Conservation (phyloP, 2,888 invertebrate genomes). For the Anaspis maculata region DNA sequence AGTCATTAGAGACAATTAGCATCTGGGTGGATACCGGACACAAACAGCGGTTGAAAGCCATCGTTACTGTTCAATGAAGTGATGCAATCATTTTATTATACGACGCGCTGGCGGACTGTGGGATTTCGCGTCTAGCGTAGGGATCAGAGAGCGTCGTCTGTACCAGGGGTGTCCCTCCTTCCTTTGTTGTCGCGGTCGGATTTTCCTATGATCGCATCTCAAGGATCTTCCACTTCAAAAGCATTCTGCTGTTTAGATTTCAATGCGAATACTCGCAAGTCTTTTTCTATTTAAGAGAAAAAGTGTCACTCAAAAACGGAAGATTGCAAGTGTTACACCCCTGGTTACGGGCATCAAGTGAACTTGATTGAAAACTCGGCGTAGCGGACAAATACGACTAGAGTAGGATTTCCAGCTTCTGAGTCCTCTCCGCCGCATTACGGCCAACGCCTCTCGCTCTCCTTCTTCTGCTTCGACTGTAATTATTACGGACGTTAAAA, state of each 20-base stretch:
- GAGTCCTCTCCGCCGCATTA: constrained; percentile 34
- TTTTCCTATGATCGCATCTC: constrained; percentile 25
- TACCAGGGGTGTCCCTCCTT: constrained; percentile 22
- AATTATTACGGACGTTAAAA: constrained; percentile 18
- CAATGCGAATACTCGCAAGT: constrained; percentile 22
- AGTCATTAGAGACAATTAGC: constrained; percentile 33
- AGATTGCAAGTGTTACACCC: constrained; percentile 27
- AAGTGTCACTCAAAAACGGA: constrained; percentile 26
- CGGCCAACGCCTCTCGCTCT: constrained; percentile 29
- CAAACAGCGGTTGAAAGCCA: constrained; percentile 27
- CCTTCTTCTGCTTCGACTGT: constrained; percentile 17
- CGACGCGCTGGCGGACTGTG: constrained; percentile 26
- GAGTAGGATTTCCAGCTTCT: constrained; percentile 36
- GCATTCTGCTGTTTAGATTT: constrained; percentile 30
- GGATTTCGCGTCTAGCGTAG: constrained; percentile 28
- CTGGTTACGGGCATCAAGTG: constrained; percentile 36
- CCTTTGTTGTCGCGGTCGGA: constrained; percentile 25
- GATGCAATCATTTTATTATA: constrained; percentile 36
- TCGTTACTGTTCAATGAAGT: constrained; percentile 35
- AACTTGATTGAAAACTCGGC: constrained; percentile 41
- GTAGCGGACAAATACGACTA: constrained; percentile 40
- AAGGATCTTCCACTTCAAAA: constrained; percentile 27
- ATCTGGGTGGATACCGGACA: constrained; percentile 20
- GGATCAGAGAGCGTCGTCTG: constrained; percentile 23
- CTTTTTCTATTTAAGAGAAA: constrained; percentile 25